Evolutionary conservation across 2,888 invertebrate species (phyloP).

Genomic region (Pheosia gnoma): DNA sequence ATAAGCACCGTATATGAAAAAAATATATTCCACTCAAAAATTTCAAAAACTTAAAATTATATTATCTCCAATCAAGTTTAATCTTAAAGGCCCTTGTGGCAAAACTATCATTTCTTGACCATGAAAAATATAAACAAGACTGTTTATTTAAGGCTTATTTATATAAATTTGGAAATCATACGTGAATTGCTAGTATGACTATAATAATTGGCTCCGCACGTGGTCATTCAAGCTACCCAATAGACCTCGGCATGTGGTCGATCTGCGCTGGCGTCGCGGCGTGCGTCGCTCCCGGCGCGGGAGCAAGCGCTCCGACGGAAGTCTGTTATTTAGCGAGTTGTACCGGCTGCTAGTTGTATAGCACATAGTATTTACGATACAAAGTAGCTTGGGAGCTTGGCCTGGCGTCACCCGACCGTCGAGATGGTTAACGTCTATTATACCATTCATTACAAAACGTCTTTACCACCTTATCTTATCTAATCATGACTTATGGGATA

Average conservation of each 20-base stretch:
- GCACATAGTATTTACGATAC: conserved; percentile 22
- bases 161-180: conserved; percentile 8
- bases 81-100: no score
- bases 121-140: no score
- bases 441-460: conserved; percentile 47
- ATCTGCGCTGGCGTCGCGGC: conserved; percentile 30
- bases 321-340: conserved; percentile 64
- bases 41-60: no score
- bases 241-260: conserved; percentile 62
- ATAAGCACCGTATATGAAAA: no score
- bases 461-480: conserved; percentile 32
- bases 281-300: conserved; percentile 21
- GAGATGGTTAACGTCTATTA: conserved; percentile 50
- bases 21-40: no score
- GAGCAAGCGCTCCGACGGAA: conserved; percentile 53
- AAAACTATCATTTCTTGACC: no score
- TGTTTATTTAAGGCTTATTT: no score
- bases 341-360: conserved; percentile 8
- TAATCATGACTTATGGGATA: conserved; percentile 24
- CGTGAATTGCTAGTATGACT: neutral
- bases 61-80: no score
- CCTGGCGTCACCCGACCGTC: conserved; percentile 51
- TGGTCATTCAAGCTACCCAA: conserved; percentile 34
- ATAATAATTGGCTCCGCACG: conserved; percentile 32
- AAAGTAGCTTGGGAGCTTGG: conserved; percentile 38